A percentile compares a stretch with the other conserved stretches of the same genome.
phyloP scores from a whole-genome alignment of 64 coral and sea anemone species.

The Astreopora myriophthalma region DNA sequence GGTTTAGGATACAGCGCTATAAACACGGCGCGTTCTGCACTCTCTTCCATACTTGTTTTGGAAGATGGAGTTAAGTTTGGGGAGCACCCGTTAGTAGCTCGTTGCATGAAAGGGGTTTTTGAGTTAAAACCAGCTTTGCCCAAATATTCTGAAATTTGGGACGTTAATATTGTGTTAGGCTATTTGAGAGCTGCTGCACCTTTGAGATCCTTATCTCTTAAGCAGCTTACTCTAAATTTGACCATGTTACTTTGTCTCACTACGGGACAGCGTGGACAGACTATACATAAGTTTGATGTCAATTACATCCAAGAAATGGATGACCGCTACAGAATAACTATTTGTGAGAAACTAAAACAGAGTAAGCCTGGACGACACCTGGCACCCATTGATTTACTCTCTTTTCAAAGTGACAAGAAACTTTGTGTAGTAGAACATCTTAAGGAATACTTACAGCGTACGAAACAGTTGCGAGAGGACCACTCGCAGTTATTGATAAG shows the following conservation, averaged over 20 bases:
- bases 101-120: conserved; percentile 61
- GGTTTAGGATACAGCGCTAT: conserved; percentile 1
- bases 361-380: conserved; percentile 30
- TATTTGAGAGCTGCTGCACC: neutral
- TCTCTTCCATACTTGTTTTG: neutral
- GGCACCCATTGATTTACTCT: neutral
- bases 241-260: conserved; percentile 2
- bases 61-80: conserved; percentile 33
- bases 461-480: neutral
- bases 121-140: conserved; percentile 52
- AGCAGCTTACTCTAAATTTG: conserved; percentile 28
- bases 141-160: conserved; percentile 44
- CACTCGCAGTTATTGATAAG: conserved; percentile 28
- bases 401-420: conserved; percentile 5
- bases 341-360: conserved; percentile 19
- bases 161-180: conserved; percentile 22
- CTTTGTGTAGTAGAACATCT: conserved; percentile 16
- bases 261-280: conserved; percentile 24
- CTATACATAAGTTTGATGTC: conserved; percentile 8
- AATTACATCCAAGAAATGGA: conserved; percentile 42
- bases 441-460: conserved; percentile 7
- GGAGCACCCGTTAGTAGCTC: conserved; percentile 28
- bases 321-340: neutral
- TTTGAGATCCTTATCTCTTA: conserved; percentile 9
- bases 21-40: conserved; percentile 1